Base-by-base conservation (phyloP, 2,113 vertebrate genomes). In the Anser cygnoides region DNA sequence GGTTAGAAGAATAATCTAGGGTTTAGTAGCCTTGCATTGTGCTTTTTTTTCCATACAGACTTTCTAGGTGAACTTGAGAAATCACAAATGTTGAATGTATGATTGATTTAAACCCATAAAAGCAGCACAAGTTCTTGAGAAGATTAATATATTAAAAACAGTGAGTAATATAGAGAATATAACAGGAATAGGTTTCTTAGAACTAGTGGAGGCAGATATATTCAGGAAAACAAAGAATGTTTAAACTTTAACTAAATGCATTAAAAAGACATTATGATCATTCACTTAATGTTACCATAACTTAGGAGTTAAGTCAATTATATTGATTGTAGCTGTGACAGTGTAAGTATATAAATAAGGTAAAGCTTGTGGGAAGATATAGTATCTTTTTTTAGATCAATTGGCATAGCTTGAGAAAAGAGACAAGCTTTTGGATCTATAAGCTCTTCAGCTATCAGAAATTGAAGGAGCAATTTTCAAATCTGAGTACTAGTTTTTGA, bases 231-330 rank as follows among this genome's bases (percentile, higher is more conserved):
- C 37, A 86, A 35, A 87, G 20, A 44, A 4, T 68, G 52, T 67
- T 92, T 92, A 89, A 91, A 91, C 46, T 86, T 92, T 37, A 91
- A 68, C 23, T 81, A 78, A 89, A 91, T 50, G 19, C 61, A 55
- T 95, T 89, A 67, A 91, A 94, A 91, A 91, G 78, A 52, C 74
- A 75, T 93, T 73, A 80, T 79, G n/a, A 75, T 91, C 41, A 29
- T 85, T 88, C 71, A 59, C 14, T 90, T 62, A 72, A 29, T 26
- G 79, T 63, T 92, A 67, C 86, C 59, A 77, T 90, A 93, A 89
- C 13, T 93, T 93, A 90, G 75, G 41, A 3, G 4, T 80, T 63
- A 54, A 83, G 37, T 96, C 37, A 0, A 92, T 90, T 77, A 6
- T 84, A 94, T 90, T 81, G 89, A 92, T 71, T 95, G 46, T 55